Percentiles rank a stretch among this genome's conserved stretches.
Conservation (phyloP, 1,140 invertebrate species). For the Bacillus rossius region DNA sequence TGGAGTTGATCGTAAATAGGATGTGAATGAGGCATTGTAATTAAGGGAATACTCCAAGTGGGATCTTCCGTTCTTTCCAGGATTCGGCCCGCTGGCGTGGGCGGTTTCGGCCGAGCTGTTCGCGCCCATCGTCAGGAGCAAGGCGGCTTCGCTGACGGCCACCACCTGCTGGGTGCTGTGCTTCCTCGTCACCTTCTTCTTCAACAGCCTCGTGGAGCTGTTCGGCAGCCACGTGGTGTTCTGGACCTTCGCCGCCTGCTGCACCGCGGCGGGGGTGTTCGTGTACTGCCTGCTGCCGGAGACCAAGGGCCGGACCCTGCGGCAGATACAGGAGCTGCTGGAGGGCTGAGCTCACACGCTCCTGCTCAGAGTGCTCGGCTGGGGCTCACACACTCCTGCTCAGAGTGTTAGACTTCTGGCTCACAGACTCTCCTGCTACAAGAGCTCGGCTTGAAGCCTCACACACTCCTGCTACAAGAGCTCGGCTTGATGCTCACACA, state of each 20-base stretch:
- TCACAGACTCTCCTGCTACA: too few relatives aligned
- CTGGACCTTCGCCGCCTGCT: constrained; percentile 71
- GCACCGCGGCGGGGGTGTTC: constrained; percentile 56
- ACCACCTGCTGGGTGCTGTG: constrained; percentile 1
- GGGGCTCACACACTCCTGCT: too few relatives aligned
- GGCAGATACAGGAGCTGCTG: constrained; percentile 66
- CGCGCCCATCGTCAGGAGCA: not conserved
- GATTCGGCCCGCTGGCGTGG: constrained; percentile 12
- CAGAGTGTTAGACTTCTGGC: too few relatives aligned
- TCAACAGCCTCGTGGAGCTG: constrained; percentile 38
- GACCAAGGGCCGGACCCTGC: constrained; percentile 73
- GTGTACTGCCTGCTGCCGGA: constrained; percentile 69
- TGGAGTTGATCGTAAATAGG: too few relatives aligned
- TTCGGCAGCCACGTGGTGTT: constrained; percentile 66
- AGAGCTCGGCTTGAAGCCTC: too few relatives aligned
- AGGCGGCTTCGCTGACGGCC: not conserved
- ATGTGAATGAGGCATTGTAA: too few relatives aligned
- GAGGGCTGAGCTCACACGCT: too few relatives aligned
- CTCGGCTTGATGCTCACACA: too few relatives aligned
- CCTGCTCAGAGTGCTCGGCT: too few relatives aligned
- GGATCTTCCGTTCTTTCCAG: too few relatives aligned
- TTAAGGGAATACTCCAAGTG: too few relatives aligned
- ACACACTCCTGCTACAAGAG: too few relatives aligned
- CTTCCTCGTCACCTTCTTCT: constrained; percentile 10
- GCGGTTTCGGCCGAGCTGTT: constrained; percentile 9